These are phyloP conservation scores for Stictocephala bisonia DNA, from an alignment of 2,888 invertebrate species.

Conservation along the genomic window DNA sequence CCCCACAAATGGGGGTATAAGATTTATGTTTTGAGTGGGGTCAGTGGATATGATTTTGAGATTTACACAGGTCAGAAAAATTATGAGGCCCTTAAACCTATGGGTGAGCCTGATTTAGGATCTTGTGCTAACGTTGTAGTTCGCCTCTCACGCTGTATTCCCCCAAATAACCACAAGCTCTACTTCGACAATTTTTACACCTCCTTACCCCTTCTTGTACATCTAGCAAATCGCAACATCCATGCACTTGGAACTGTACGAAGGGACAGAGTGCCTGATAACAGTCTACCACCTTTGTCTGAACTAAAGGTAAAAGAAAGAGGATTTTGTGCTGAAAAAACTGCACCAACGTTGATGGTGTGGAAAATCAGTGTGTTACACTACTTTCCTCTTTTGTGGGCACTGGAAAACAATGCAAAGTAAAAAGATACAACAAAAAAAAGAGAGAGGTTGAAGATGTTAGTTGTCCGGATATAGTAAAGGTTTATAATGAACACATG, in stretches of 20 bases:
- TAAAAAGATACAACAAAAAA: conserved; percentile 53
- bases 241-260: conserved; percentile 60
- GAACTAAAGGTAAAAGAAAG: conserved; percentile 58
- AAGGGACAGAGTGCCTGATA: conserved; percentile 60
- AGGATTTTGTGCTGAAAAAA: conserved; percentile 57
- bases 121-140: conserved; percentile 61
- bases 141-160: conserved; percentile 60
- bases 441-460: conserved; percentile 50
- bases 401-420: conserved; percentile 53
- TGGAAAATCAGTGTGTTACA: conserved; percentile 53
- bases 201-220: conserved; percentile 57
- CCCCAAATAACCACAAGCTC: conserved; percentile 60
- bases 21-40: conserved; percentile 60
- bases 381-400: conserved; percentile 59
- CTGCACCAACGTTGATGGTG: conserved; percentile 55
- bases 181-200: conserved; percentile 62
- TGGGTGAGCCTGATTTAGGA: conserved; percentile 60
- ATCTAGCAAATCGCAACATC: conserved; percentile 60
- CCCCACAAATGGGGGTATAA: conserved; percentile 59
- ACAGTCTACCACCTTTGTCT: conserved; percentile 60
- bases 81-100: conserved; percentile 41
- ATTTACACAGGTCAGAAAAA: conserved; percentile 48
- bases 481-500: conserved; percentile 59
- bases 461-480: conserved; percentile 59
- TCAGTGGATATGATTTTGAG: conserved; percentile 61